Percentiles rank a stretch among this genome's conserved stretches.
Evolutionary conservation across 1,140 invertebrate species (phyloP).

Genomic region (Saxidomus purpurata): DNA sequence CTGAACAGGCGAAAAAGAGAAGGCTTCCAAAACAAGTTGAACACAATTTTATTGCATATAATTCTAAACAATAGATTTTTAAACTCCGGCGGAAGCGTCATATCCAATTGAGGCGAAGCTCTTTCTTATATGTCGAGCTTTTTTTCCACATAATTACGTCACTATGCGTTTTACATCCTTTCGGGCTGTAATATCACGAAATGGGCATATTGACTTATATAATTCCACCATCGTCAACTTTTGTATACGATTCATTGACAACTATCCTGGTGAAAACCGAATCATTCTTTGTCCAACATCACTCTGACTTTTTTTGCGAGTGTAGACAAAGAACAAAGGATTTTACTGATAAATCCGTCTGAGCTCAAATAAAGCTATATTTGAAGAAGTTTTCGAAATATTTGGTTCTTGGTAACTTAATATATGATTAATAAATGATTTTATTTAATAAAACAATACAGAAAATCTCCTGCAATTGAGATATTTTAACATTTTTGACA

Average conservation of each 20-base stretch:
- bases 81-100: conserved; percentile 11
- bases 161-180: conserved; percentile 26
- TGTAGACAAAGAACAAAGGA: conserved; percentile 40
- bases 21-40: conserved; percentile 11
- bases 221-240: conserved; percentile 20
- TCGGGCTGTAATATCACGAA: neutral
- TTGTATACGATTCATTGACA: neutral
- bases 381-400: neutral
- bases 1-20: conserved; percentile 20
- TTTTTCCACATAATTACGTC: conserved; percentile 29
- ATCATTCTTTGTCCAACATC: conserved; percentile 20
- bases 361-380: neutral
- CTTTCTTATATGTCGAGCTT: neutral
- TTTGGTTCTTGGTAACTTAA: neutral
- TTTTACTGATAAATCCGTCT: neutral
- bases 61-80: neutral
- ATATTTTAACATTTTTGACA: conserved; percentile 26
- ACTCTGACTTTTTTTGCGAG: neutral
- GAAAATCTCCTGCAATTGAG: neutral
- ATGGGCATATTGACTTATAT: conserved; percentile 14
- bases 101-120: neutral
- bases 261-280: conserved; percentile 14
- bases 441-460: neutral
- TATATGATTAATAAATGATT: neutral
- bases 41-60: conserved; percentile 31